Conservation (phyloP, 92 coral and sea anemone species). For the Isaurus tuberculatus region DNA sequence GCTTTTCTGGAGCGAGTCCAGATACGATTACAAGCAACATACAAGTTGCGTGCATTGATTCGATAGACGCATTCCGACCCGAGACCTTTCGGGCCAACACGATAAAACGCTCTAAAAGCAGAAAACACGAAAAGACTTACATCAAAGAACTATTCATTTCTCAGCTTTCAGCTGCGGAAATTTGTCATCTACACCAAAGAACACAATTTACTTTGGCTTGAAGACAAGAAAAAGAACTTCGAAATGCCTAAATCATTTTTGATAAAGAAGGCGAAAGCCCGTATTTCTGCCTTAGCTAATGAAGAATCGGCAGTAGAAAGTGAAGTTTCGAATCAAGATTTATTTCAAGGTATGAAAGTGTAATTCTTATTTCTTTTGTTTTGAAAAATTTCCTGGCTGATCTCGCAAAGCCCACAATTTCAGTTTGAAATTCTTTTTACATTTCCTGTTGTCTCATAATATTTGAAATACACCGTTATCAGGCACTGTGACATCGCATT, state of each 20-base stretch:
- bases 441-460: conserved; percentile 75
- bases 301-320: conserved; percentile 20
- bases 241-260: conserved; percentile 91
- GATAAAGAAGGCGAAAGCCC: conserved; percentile 82
- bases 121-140: conserved; percentile 36
- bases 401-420: conserved; percentile 71
- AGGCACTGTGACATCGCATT: conserved; percentile 49
- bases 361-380: conserved; percentile 5
- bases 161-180: conserved; percentile 25
- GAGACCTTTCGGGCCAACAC: conserved; percentile 48
- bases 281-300: conserved; percentile 30
- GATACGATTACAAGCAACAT: conserved; percentile 43
- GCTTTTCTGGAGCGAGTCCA: conserved; percentile 57
- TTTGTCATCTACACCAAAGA: conserved; percentile 38
- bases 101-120: conserved; percentile 5
- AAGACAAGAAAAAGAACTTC: conserved; percentile 49
- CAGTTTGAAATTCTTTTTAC: conserved; percentile 69
- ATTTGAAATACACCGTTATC: conserved; percentile 83
- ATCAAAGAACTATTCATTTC: conserved; percentile 51
- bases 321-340: conserved; percentile 24
- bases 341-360: conserved; percentile 19
- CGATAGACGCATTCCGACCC: conserved; percentile 43
- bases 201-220: conserved; percentile 41
- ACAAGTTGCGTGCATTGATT: conserved; percentile 34
- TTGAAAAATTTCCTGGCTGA: conserved; percentile 58